Evolutionary conservation across 2,797 vertebrate species (phyloP).

Genomic region (Otolemur crassicaudatus): DNA sequence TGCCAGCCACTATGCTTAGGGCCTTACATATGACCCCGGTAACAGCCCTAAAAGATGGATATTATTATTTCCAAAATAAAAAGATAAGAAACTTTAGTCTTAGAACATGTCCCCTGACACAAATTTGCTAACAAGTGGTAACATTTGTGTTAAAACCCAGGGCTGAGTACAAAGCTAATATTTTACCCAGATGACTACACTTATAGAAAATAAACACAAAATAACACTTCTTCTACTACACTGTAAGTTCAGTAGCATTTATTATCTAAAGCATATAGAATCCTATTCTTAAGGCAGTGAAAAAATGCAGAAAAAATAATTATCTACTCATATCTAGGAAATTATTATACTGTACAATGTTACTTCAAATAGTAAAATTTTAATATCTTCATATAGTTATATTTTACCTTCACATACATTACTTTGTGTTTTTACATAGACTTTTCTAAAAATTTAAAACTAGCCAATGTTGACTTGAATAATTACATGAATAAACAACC

Average conservation of each 20-base stretch:
- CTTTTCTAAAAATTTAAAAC: too few species aligned
- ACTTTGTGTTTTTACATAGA: neutral
- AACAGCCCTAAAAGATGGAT: neutral
- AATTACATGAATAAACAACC: too few species aligned
- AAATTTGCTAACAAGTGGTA: slow-evolving; percentile 2
- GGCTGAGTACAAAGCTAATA: neutral
- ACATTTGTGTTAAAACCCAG: slow-evolving; percentile 32
- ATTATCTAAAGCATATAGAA: neutral
- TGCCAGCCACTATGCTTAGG: neutral
- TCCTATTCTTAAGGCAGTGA: slow-evolving; percentile 21
- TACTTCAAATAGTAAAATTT: slow-evolving; percentile 35
- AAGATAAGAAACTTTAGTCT: slow-evolving; percentile 22
- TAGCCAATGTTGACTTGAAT: too few species aligned
- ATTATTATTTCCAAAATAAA: neutral
- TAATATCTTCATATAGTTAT: neutral
- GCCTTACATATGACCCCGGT: neutral
- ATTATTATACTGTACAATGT: slow-evolving; percentile 34
- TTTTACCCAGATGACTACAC: neutral
- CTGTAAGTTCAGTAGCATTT: slow-evolving; percentile 42
- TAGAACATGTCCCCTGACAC: neutral
- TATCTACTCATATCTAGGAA: neutral
- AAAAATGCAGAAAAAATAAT: slow-evolving; percentile 24
- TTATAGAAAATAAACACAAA: slow-evolving; percentile 44
- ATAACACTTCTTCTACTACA: neutral
- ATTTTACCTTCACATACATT: slow-evolving; percentile 29